Evolutionary conservation across 92 coral and sea anemone genomes (phyloP), one percentile per base, ranked within the genome.

Genomic region (Muricea muricata): DNA sequence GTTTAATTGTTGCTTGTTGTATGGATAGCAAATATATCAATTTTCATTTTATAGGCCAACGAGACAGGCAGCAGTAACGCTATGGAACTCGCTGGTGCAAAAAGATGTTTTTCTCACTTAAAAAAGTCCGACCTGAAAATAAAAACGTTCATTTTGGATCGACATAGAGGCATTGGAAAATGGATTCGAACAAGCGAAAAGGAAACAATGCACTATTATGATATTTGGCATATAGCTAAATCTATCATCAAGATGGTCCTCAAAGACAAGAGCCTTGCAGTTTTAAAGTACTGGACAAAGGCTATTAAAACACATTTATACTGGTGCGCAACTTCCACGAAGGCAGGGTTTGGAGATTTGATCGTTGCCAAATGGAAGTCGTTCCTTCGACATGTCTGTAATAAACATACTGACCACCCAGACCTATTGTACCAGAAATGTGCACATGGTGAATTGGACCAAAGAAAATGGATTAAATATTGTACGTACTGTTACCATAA

Each of bases 161-260:
- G 90, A 9, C 86, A 87, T 47, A 80, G 73, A 80, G 81, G 81
- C 6, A 71, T 80, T 3, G 86, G 75, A 2, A 87, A 87, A 60
- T 71, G 86, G 90, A 68, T 70, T 0, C 29, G 86, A 8, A 28
- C 74, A 20, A 4, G 15, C 8, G 40, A 78, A 10, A 65, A 29
- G 1, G 34, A 9, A 60, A 60, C 68, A 26, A 60, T 2, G 34
- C 85, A 86, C 32, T 86, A 48, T 25, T 86, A 47, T 58, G 86
- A 79, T 34, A 80, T 86, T 29, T 68, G 85, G 81, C 90, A 79
- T 34, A 57, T 72, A 17, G 90, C 90, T 5, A 39, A 65, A 24
- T 86, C 90, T 12, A 6, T 79, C 4, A 33, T 13, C 8, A 87
- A 87, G 54, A 70, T 26, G 81, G 32, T 80, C 17, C 76, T 87